These are phyloP conservation scores for Macropodus opercularis DNA, from an alignment of 2,797 vertebrate species.

Conservation along the genomic window DNA sequence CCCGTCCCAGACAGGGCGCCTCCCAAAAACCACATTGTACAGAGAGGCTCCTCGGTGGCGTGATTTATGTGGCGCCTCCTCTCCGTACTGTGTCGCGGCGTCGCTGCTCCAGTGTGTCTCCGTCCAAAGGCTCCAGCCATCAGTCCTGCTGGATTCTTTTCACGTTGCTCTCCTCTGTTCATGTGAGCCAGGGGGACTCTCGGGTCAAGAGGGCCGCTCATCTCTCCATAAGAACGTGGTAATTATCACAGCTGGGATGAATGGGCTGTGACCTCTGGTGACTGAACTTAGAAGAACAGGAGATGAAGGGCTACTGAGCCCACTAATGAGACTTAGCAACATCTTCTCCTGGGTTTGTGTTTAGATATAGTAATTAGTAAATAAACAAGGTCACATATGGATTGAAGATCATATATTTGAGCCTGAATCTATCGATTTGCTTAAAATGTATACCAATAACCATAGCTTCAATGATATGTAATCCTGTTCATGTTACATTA, in stretches of 20 bases:
- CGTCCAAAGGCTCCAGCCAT: slow-evolving; percentile 12
- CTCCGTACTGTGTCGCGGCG: not conserved
- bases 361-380: not conserved
- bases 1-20: slow-evolving; percentile 34
- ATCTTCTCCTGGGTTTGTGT: not conserved
- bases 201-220: slow-evolving; percentile 57
- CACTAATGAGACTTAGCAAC: not conserved
- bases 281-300: slow-evolving; percentile 21
- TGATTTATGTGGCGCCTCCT: slow-evolving; percentile 2
- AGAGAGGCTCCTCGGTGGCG: slow-evolving; percentile 2
- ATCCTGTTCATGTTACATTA: no score
- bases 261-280: slow-evolving; percentile 51
- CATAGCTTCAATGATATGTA: no score
- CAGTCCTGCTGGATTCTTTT: slow-evolving; percentile 39
- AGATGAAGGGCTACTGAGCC: slow-evolving; percentile 7
- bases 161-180: slow-evolving; percentile 22
- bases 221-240: slow-evolving; percentile 61
- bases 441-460: no score
- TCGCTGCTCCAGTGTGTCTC: slow-evolving; percentile 1
- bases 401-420: no score
- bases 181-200: slow-evolving; percentile 36
- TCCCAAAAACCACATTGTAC: not conserved
- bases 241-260: slow-evolving; percentile 66
- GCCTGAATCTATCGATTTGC: no score
- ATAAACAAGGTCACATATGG: not conserved